Evolutionary conservation across 2,888 invertebrate genomes (phyloP).

Genomic region (Andrena haemorrhoa): DNA sequence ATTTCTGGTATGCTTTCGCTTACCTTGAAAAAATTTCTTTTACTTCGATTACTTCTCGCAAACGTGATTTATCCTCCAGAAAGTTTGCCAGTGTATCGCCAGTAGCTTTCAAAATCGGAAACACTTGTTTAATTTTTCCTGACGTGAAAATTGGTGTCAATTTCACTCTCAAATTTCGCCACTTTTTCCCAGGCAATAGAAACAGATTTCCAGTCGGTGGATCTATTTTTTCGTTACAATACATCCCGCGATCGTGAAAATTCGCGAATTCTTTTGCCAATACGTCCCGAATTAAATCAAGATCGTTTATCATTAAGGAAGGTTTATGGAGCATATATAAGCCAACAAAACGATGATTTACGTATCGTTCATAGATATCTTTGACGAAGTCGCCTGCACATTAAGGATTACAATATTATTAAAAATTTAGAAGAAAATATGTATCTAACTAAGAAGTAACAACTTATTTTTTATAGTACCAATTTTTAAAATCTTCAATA

Average conservation of each 20-base stretch:
- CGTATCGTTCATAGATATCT: slow-evolving; percentile 69
- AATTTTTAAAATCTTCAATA: no score
- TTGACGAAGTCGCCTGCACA: slow-evolving; percentile 70
- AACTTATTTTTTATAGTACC: no score
- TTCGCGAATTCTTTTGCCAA: slow-evolving; percentile 80
- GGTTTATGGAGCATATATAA: slow-evolving; percentile 76
- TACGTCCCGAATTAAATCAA: slow-evolving; percentile 78
- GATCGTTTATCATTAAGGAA: slow-evolving; percentile 78
- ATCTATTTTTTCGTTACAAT: slow-evolving; percentile 77
- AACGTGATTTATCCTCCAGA: slow-evolving; percentile 51
- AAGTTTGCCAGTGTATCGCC: slow-evolving; percentile 67
- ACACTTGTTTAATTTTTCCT: slow-evolving; percentile 83
- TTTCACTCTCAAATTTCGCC: slow-evolving; percentile 81
- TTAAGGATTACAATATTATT: not conserved
- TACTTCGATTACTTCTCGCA: slow-evolving; percentile 60
- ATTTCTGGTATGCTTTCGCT: not conserved
- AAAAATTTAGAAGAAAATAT: not conserved
- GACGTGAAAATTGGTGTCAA: slow-evolving; percentile 84
- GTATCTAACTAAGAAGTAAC: not conserved
- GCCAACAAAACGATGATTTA: slow-evolving; percentile 75
- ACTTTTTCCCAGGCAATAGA: slow-evolving; percentile 77
- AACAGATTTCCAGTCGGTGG: slow-evolving; percentile 79
- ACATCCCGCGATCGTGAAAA: slow-evolving; percentile 82
- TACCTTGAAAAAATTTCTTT: slow-evolving; percentile 77
- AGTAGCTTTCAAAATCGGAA: slow-evolving; percentile 74